Base-by-base conservation (phyloP, 2,797 vertebrate genomes). In the Eupleurogrammus muticus region DNA sequence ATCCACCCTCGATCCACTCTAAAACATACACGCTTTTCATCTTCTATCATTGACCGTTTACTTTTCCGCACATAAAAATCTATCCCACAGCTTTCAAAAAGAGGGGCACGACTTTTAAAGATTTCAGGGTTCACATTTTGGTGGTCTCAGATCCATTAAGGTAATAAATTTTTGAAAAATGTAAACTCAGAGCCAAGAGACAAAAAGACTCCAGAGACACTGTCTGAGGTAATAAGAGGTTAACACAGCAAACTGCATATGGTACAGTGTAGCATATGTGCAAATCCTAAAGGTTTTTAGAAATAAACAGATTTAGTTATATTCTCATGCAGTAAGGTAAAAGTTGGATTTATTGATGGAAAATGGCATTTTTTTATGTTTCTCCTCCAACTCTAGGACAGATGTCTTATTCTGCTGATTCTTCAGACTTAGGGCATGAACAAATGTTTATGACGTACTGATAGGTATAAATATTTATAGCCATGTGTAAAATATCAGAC, bases 1-100 rank as follows among this genome's bases (percentile, higher is more conserved):
- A 68, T 58, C 77, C 32, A 59, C 28, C 24, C 55, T 77, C 79
- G 77, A 65, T 52, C 77, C 24, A 62, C 38, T 24, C 54, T 77
- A 53, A 75, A 82, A 79, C 34, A 59, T 35, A 55, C 32, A 56
- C 24, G 66, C 14, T 58, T 81, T 82, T 85, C 76, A 80, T 82
- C 57, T 75, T 69, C 62, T 36, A 53, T 79, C 57, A 53, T 1
- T 74, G 59, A 40, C 56, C 35, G 10, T 70, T 65, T 66, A 66
- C 40, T 59, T 62, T 80, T 68, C 54, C 13, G 1, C 47, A 56
- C 24, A 68, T 70, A 48, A 72, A 76, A 51, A 59, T 64, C 49
- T 10, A 51, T 60, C 60, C 32, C 36, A 66, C 49, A 52, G 36
- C 64, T 32, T 23, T 46, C n/a, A 60, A 54, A 79, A 62, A 44